A percentile compares a stretch with the other conserved stretches of the same genome.
These are phyloP conservation scores for Ophion ellenae DNA, from an alignment of 2,888 invertebrate species.

Conservation along the genomic window DNA sequence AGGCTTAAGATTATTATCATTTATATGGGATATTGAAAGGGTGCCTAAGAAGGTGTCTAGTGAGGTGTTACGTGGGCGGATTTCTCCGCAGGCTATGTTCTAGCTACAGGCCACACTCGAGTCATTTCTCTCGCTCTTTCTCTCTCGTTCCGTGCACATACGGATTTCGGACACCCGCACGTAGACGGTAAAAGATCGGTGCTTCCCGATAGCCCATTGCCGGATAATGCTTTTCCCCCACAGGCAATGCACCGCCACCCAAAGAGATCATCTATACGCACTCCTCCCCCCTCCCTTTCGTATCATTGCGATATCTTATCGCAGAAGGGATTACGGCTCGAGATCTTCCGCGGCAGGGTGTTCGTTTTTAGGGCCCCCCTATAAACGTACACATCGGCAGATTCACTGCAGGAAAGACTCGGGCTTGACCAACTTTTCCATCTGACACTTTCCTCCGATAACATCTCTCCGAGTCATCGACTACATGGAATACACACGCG, in stretches of 20 bases:
- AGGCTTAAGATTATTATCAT: constrained; percentile 80
- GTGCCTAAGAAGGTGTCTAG: constrained; percentile 82
- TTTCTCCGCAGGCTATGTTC: constrained; percentile 76
- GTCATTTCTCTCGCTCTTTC: constrained; percentile 36
- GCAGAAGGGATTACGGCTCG: constrained; percentile 34
- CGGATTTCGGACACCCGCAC: constrained; percentile 77
- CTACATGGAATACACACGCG: too few relatives aligned
- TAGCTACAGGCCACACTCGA: constrained; percentile 62
- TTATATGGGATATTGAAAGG: constrained; percentile 83
- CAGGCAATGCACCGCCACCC: constrained; percentile 57
- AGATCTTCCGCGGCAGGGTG: constrained; percentile 2
- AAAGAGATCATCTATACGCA: constrained; percentile 29
- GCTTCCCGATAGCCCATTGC: constrained; percentile 75
- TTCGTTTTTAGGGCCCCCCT: not conserved
- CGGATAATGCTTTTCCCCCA: constrained; percentile 75
- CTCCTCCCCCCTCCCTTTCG: constrained; percentile 8
- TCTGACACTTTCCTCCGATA: not conserved
- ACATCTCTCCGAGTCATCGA: too few relatives aligned
- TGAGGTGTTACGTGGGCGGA: constrained; percentile 74
- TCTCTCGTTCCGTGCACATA: constrained; percentile 21
- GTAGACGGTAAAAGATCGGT: constrained; percentile 73
- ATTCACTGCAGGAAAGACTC: too few relatives aligned
- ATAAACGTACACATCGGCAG: not conserved
- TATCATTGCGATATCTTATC: constrained; percentile 57
- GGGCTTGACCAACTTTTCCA: too few relatives aligned